Percentiles rank a stretch among this genome's conserved stretches.
Conservation (phyloP, 2,113 vertebrate genomes). For the Oceanodroma tethys region DNA sequence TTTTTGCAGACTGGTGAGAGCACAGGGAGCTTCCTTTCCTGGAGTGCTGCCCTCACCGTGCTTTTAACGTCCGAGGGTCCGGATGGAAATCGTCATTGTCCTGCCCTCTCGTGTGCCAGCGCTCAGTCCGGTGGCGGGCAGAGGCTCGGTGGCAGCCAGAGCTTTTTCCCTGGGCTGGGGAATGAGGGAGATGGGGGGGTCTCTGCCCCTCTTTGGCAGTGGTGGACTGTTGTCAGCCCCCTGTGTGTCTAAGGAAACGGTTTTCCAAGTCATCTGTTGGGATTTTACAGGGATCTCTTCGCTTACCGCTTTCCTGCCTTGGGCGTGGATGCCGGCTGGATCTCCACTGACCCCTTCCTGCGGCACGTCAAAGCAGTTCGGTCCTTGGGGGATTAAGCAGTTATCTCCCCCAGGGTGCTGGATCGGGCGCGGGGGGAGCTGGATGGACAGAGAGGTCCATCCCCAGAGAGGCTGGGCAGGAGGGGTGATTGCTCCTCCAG, state of each 20-base stretch:
- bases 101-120: not conserved
- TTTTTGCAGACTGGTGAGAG: not conserved
- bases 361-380: not conserved
- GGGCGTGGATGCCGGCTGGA: not conserved
- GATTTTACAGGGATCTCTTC: not conserved
- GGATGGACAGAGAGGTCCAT: not conserved
- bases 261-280: not conserved
- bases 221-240: not conserved
- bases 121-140: fast-evolving
- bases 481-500: not conserved
- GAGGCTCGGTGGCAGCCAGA: not conserved
- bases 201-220: not conserved
- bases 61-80: fast-evolving
- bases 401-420: not conserved
- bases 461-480: not conserved
- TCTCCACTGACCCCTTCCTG: not conserved
- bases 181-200: not conserved
- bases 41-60: fast-evolving
- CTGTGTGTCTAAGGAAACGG: not conserved
- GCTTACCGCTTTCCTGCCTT: not conserved
- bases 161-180: not conserved
- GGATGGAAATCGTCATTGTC: fast-evolving
- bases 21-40: not conserved
- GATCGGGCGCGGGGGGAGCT: not conserved
- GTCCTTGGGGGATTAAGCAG: not conserved